phyloP scores from a whole-genome alignment of 2,888 invertebrate genomes.

The Acronicta aceris region DNA sequence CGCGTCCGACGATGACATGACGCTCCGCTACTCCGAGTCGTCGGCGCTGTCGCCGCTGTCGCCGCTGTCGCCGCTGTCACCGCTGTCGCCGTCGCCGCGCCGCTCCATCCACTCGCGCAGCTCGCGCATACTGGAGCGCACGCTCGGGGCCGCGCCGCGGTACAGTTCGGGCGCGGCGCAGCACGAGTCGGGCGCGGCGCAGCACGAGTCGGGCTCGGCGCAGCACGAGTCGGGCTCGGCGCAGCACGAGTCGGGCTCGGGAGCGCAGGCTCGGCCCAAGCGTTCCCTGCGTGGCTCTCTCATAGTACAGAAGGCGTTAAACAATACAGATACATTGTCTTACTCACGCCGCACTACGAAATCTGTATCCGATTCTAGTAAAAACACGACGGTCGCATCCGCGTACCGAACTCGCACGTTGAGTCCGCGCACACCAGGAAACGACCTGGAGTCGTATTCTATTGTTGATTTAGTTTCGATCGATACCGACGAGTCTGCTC shows the following conservation, averaged over 20 bases:
- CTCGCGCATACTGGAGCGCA: constrained; percentile 63
- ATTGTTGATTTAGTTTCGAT: constrained; percentile 79
- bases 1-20: constrained; percentile 60
- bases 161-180: background rate
- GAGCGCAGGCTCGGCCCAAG: constrained; percentile 35
- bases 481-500: constrained; percentile 67
- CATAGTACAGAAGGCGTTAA: constrained; percentile 65
- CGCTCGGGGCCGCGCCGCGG: constrained; percentile 53
- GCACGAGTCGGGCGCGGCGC: background rate
- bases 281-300: constrained; percentile 62
- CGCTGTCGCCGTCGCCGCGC: constrained; percentile 68
- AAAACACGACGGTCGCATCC: constrained; percentile 54
- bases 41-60: constrained; percentile 64
- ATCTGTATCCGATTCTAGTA: constrained; percentile 36
- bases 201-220: background rate
- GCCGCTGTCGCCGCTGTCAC: constrained; percentile 66
- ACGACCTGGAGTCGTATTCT: constrained; percentile 75
- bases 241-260: background rate
- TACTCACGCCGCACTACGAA: constrained; percentile 12
- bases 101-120: constrained; percentile 69
- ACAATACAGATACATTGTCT: constrained; percentile 24
- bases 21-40: constrained; percentile 69
- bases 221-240: constrained; percentile 7
- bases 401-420: constrained; percentile 60
- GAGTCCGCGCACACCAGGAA: constrained; percentile 43